Base-by-base conservation (phyloP, 2,113 vertebrate species). In the Seriola rivoliana region DNA sequence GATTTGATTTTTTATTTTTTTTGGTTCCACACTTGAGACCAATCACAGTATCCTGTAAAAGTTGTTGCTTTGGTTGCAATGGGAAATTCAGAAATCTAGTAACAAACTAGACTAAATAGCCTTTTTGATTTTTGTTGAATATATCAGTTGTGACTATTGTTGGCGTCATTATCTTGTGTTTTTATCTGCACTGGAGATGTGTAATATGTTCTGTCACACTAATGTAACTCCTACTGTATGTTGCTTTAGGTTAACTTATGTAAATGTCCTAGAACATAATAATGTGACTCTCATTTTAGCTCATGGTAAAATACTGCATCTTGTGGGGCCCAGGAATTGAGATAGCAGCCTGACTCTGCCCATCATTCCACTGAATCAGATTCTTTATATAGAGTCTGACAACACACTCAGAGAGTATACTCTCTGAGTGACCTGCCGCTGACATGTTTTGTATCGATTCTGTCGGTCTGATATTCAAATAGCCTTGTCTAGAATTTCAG, bases 381-480 rank as follows among this genome's bases (percentile, higher is more conserved):
- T 71, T 76, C 85, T 87, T 84, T 86, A 79, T 85, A 84, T 82
- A 84, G 81, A 71, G 50, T 73, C 69, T 71, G 82, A 88, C 72
- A 89, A 83, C 82, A 83, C 74, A 77, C 55, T 89, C 71, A 63
- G 78, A 85, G 79, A 88, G 64, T n/a, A 62, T 67, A 79, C n/a
- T n/a, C n/a, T n/a, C n/a, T n/a, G n/a, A n/a, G n/a, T n/a, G 82
- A 86, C 79, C 87, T 71, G 84, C 75, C 34, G 44, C 82, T 89
- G 84, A 93, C 78, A 68, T 78, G 88, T 65, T 91, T 93, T 90
- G 85, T 89, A 93, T 94, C 7, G 94, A 93, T 93, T 74, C 25
- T 67, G 85, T 74, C 89, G 81, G 76, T 68, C 75, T 90, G 85
- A 82, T 84, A 87, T 91, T 87, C 68, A 81, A 76, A 88, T 77